These are phyloP conservation scores for Podilymbus podiceps DNA, from an alignment of 2,113 vertebrate genomes.

Conservation along the genomic window DNA sequence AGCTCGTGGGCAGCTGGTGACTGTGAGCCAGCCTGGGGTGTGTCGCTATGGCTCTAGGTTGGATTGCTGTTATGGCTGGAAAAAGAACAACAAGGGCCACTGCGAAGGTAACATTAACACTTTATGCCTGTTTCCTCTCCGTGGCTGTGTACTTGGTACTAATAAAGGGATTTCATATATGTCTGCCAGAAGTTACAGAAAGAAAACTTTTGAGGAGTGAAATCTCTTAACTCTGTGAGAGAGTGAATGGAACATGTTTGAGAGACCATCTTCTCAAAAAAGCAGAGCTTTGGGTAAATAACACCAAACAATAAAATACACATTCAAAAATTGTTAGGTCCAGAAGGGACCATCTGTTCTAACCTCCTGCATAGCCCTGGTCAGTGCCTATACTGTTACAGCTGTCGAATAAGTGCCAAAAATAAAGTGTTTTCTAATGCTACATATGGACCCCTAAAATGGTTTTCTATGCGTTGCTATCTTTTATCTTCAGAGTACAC, in stretches of 20 bases:
- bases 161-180: neutral
- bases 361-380: neutral
- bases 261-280: neutral
- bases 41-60: conserved; percentile 86
- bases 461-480: neutral
- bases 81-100: conserved; percentile 82
- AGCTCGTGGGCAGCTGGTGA: conserved; percentile 69
- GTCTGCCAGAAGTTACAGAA: neutral
- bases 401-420: neutral
- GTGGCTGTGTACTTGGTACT: neutral
- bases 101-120: conserved; percentile 86
- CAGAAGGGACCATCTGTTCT: neutral
- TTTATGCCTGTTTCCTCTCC: neutral
- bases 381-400: neutral
- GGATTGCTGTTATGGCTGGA: conserved; percentile 97
- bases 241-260: neutral
- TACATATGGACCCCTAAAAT: neutral
- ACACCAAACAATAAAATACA: neutral
- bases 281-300: neutral
- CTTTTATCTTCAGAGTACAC: neutral
- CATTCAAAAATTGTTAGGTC: neutral
- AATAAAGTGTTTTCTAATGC: neutral
- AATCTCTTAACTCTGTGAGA: neutral
- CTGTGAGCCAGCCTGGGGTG: conserved; percentile 79
- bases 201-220: neutral